phyloP scores from a whole-genome alignment of 1,140 invertebrate species.

The Catajapyx aquilonaris region DNA sequence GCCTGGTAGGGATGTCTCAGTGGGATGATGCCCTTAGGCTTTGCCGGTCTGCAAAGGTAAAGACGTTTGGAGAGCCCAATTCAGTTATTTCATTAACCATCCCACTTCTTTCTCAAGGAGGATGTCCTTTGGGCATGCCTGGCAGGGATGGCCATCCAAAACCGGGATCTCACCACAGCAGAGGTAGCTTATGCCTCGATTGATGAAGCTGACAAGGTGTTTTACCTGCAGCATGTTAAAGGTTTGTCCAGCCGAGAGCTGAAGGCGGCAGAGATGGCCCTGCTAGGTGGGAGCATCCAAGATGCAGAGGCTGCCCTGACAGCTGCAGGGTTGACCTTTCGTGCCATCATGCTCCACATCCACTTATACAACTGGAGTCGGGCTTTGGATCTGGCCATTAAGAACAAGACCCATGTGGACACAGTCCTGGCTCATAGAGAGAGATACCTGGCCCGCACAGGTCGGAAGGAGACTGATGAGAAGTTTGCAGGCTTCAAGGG shows the following conservation, averaged over 20 bases:
- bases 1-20: conserved; percentile 33
- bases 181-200: conserved; percentile 89
- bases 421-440: conserved; percentile 52
- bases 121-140: conserved; percentile 74
- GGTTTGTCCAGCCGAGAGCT: conserved; percentile 12
- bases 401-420: conserved; percentile 54
- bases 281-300: conserved; percentile 51
- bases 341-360: conserved; percentile 63
- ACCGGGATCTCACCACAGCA: conserved; percentile 55
- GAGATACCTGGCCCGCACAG: conserved; percentile 48
- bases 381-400: conserved; percentile 64
- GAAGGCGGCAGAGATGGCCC: conserved; percentile 53
- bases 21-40: conserved; percentile 58
- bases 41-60: conserved; percentile 53
- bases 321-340: conserved; percentile 47
- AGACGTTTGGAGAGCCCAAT: neutral
- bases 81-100: neutral
- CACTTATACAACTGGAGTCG: conserved; percentile 67
- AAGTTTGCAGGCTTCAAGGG: conserved; percentile 39
- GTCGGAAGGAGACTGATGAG: conserved; percentile 52
- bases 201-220: conserved; percentile 73
- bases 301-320: conserved; percentile 66
- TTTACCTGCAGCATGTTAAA: conserved; percentile 62
- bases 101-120: conserved; percentile 26
- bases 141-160: conserved; percentile 61